Percentiles rank a stretch among this genome's conserved stretches.
phyloP scores from a whole-genome alignment of 2,113 vertebrate genomes.

The Tor tambroides region DNA sequence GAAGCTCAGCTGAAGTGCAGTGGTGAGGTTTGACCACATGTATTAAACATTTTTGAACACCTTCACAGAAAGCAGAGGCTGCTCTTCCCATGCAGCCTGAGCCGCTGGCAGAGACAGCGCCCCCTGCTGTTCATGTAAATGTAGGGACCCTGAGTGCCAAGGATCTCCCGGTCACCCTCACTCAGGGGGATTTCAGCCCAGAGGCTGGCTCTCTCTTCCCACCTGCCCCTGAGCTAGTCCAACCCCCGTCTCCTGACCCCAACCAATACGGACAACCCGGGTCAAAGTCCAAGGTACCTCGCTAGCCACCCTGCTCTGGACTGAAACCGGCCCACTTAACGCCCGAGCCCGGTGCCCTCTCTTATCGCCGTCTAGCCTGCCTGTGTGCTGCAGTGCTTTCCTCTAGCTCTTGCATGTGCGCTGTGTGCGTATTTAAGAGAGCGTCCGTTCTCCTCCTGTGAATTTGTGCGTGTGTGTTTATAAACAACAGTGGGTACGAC shows the following conservation, averaged over 20 bases:
- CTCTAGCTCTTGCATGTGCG: slow-evolving; percentile 73
- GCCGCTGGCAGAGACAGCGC: slow-evolving; percentile 77
- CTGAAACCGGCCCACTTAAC: slow-evolving; percentile 37
- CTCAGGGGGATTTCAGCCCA: slow-evolving; percentile 46
- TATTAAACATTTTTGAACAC: slow-evolving; percentile 93
- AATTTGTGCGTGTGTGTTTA: neutral
- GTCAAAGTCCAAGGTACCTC: slow-evolving; percentile 93
- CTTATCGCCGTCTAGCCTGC: slow-evolving; percentile 32
- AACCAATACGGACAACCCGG: slow-evolving; percentile 83
- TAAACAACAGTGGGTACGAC: slow-evolving; percentile 29
- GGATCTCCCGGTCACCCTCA: slow-evolving; percentile 70
- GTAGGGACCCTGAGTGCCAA: slow-evolving; percentile 85
- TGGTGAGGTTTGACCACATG: slow-evolving; percentile 69
- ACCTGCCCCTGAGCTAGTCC: slow-evolving; percentile 76
- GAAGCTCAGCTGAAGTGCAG: slow-evolving; percentile 36
- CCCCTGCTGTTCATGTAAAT: slow-evolving; percentile 88
- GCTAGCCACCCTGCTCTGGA: slow-evolving; percentile 62
- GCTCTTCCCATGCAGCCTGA: slow-evolving; percentile 88
- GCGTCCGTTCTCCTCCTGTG: neutral
- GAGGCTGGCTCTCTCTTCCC: slow-evolving; percentile 78
- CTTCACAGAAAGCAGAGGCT: slow-evolving; percentile 99
- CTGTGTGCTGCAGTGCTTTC: slow-evolving; percentile 48
- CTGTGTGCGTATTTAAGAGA: slow-evolving; percentile 63
- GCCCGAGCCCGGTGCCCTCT: slow-evolving; percentile 61
- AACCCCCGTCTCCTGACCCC: slow-evolving; percentile 81